Evolutionary conservation across 2,888 invertebrate genomes (phyloP).

Genomic region (Ochropleura plecta): DNA sequence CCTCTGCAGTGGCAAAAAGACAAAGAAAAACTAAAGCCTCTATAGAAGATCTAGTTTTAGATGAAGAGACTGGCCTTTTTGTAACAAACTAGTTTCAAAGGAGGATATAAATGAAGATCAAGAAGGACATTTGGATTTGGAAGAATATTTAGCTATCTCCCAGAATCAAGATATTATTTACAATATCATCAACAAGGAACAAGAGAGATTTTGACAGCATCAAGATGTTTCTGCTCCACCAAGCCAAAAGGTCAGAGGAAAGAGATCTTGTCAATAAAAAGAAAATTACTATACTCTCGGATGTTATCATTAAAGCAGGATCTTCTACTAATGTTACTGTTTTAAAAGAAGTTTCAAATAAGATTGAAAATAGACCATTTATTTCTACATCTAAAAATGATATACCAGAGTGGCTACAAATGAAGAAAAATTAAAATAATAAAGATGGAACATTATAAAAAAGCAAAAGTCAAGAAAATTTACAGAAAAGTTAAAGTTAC

Average conservation of each 20-base stretch:
- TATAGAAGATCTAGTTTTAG: background rate
- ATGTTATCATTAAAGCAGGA: constrained; percentile 1
- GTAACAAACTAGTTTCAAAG: background rate
- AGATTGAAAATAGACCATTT: background rate
- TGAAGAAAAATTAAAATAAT: background rate
- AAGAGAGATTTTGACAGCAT: no score
- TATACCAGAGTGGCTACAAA: background rate
- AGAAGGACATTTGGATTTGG: background rate
- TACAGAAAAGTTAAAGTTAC: background rate
- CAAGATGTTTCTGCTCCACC: no score
- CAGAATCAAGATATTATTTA: background rate
- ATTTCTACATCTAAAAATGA: background rate
- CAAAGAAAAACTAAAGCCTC: background rate
- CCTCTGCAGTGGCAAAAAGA: background rate
- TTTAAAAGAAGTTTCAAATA: background rate
- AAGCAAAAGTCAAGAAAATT: background rate
- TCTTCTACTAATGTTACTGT: constrained; percentile 1
- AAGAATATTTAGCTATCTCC: background rate
- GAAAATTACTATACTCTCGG: background rate
- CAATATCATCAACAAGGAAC: no score
- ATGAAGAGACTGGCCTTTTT: background rate
- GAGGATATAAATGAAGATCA: background rate
- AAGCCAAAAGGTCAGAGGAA: background rate
- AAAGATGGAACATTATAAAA: background rate
- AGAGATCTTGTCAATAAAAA: background rate